phyloP scores from a whole-genome alignment of 2,113 vertebrate genomes.

The Gallinago undulata region DNA sequence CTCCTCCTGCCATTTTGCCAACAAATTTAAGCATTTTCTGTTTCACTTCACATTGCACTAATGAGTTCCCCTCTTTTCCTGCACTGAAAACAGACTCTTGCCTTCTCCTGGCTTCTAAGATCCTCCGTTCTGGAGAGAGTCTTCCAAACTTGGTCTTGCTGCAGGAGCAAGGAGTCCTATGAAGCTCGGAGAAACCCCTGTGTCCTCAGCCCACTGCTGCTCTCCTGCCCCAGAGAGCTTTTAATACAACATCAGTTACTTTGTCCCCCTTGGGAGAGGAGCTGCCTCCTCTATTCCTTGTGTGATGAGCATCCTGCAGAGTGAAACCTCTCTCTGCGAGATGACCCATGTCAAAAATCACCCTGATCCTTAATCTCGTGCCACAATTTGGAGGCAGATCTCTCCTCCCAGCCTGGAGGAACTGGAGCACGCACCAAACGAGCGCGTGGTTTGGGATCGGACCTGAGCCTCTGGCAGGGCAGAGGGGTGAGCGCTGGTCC shows the following conservation, averaged over 20 bases:
- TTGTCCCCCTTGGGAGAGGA: not conserved
- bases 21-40: not conserved
- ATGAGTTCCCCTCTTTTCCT: not conserved
- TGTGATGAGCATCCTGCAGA: not conserved
- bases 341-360: accelerated
- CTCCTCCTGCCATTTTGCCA: slow-evolving; percentile 31
- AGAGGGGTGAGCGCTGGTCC: not conserved
- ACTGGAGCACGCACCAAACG: accelerated
- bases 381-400: not conserved
- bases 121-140: not conserved
- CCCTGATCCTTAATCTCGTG: not conserved
- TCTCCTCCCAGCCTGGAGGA: not conserved
- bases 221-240: not conserved
- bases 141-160: not conserved
- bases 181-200: not conserved
- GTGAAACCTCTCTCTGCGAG: not conserved
- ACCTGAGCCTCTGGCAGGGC: not conserved
- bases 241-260: not conserved
- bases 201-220: not conserved
- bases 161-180: not conserved
- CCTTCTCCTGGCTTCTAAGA: not conserved
- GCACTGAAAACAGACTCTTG: not conserved
- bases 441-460: accelerated
- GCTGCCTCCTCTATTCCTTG: not conserved
- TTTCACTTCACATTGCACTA: not conserved